Evolutionary conservation across 2,888 invertebrate genomes (phyloP), one percentile per base, ranked within the genome.

Genomic region (Allolobophora icterica): DNA sequence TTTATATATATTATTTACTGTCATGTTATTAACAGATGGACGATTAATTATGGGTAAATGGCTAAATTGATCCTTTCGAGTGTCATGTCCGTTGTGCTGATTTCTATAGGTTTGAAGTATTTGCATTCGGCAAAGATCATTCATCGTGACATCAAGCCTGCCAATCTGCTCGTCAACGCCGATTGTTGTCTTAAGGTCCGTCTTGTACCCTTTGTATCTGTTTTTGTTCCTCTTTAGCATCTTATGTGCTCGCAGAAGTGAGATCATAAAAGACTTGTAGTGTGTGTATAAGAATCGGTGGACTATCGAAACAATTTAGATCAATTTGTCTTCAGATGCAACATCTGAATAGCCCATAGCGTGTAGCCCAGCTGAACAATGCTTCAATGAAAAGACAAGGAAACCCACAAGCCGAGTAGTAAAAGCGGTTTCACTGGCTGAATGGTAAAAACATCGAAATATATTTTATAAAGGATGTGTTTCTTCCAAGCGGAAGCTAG

Each of bases 141-240:
- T 93, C 99, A 99, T 96, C 97, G 99, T 95, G 99, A 99, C 96
- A 99, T 99, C 95, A 99, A 99, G 95, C 99, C 99, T 21, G 99
- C 99, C 92, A 99, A 99, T 96, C 96, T 99, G 93, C 97, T 99
- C 94, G 99, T 99, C 95, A 99, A 99, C 96, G 99, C 98, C 96
- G 99, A 99, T 96, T 99, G 99, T 96, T 98, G 99, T 95, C 97
- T 99, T 94, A 99, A 99, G 96, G 97, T 97, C 95, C 94, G 94
- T 87, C 87, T 38, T 35, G 11, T 13, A 34, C 87, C 1, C 24
- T 52, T 52, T 52, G 1, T 52, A 24, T 24, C n/a, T 21, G 24
- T 52, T 52, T 52, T 52, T 21, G 24, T 21, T 13, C 5, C 24
- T 52, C 5, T 24, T 52, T 24, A n/a, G 30, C n/a, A 71, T 71